A percentile compares a stretch with the other conserved stretches of the same genome.
Conservation (phyloP, 2,113 vertebrate species). For the Typhlomys cinereus region DNA sequence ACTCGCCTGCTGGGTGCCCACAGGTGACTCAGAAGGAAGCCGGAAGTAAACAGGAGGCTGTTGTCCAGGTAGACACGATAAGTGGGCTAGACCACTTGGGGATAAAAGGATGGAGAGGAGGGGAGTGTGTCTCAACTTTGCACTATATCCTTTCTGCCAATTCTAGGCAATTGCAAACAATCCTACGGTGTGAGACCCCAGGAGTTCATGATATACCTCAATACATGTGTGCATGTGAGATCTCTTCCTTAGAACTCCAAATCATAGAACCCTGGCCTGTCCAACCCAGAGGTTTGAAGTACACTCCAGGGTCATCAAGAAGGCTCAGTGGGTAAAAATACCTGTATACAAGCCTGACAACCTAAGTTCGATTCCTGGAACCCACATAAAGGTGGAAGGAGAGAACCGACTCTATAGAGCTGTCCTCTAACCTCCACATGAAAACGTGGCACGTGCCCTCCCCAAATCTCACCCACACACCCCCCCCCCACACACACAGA, state of each 20-base stretch:
- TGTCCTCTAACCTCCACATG: no score
- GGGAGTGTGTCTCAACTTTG: not conserved
- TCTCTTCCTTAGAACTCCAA: not conserved
- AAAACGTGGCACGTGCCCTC: no score
- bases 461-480: no score
- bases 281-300: not conserved
- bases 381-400: no score
- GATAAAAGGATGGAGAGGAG: not conserved
- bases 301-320: no score
- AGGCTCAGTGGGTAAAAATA: no score
- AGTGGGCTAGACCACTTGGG: not conserved
- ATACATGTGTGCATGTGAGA: not conserved
- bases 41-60: not conserved
- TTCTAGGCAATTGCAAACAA: not conserved
- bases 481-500: no score
- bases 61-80: not conserved
- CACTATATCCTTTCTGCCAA: no score
- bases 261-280: not conserved
- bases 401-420: no score
- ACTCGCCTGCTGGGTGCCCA: not conserved
- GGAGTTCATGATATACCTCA: fast-evolving
- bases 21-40: not conserved
- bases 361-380: no score
- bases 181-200: not conserved
- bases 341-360: no score